These are phyloP conservation scores for Tamias sibiricus DNA, from an alignment of 2,113 vertebrate genomes.

Conservation along the genomic window DNA sequence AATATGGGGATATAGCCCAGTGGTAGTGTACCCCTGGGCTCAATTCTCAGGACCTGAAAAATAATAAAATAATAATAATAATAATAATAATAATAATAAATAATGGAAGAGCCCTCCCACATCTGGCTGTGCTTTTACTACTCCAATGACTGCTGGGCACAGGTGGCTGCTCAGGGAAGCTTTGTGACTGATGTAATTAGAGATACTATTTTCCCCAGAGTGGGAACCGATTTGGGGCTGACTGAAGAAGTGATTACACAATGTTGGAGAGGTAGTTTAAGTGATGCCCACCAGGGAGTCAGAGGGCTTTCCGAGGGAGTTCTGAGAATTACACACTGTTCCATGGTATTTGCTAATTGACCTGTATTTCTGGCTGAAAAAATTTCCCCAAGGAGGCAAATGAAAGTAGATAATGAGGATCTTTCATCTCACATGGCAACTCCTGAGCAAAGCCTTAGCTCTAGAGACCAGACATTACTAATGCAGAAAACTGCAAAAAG, in stretches of 20 bases:
- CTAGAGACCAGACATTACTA: constrained; percentile 63
- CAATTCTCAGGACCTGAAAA: neutral
- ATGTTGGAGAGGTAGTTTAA: neutral
- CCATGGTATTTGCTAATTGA: constrained; percentile 84
- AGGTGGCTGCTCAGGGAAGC: neutral
- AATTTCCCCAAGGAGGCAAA: constrained; percentile 75
- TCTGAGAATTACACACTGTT: constrained; percentile 75
- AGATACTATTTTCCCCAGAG: neutral
- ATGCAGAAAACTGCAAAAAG: neutral
- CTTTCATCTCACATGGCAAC: constrained; percentile 33
- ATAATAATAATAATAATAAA: neutral
- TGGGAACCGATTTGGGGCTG: neutral
- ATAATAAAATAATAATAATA: neutral
- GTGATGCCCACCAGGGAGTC: constrained; percentile 42
- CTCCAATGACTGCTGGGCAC: neutral
- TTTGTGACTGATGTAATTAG: neutral
- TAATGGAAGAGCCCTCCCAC: neutral
- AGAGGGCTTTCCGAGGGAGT: neutral
- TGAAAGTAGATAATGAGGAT: constrained; percentile 79
- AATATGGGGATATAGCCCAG: neutral
- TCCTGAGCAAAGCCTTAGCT: constrained; percentile 65
- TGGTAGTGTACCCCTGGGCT: neutral
- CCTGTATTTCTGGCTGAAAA: constrained; percentile 61
- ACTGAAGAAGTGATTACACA: constrained; percentile 5
- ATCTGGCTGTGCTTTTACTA: neutral